phyloP scores from a whole-genome alignment of 2,888 invertebrate genomes.

The Ophion obscuratus region DNA sequence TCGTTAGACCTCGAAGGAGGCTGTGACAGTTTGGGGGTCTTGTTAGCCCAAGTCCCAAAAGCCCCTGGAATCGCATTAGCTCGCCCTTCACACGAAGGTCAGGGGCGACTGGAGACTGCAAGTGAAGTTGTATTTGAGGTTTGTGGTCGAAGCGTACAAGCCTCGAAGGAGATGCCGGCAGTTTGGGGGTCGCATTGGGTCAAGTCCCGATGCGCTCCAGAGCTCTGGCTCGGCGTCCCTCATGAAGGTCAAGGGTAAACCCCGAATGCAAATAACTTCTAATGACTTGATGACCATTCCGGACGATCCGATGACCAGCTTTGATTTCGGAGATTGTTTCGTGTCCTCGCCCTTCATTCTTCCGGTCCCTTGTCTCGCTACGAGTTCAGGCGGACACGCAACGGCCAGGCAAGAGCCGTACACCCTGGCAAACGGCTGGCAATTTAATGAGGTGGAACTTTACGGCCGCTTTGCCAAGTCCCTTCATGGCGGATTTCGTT shows the following conservation, averaged over 20 bases:
- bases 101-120: too few species aligned
- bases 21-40: too few species aligned
- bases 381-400: background rate
- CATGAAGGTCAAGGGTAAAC: background rate
- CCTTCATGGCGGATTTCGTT: conserved; percentile 51
- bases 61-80: too few species aligned
- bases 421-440: conserved; percentile 41
- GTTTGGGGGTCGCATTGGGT: too few species aligned
- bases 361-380: background rate
- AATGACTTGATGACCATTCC: background rate
- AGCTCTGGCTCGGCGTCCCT: background rate
- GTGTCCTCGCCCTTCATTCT: background rate
- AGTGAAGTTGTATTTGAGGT: too few species aligned
- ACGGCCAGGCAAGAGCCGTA: conserved; percentile 8
- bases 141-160: too few species aligned
- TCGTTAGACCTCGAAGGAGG: background rate
- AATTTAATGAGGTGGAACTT: conserved; percentile 65
- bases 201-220: too few species aligned
- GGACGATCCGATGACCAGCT: background rate
- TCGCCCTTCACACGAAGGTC: too few species aligned
- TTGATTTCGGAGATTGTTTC: background rate
- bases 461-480: conserved; percentile 51
- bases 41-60: too few species aligned
- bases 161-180: too few species aligned
- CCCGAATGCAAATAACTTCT: background rate